A percentile compares a stretch with the other conserved stretches of the same genome.
Evolutionary conservation across 2,888 invertebrate species (phyloP).

Genomic region (Acanthosepion pharaonis): DNA sequence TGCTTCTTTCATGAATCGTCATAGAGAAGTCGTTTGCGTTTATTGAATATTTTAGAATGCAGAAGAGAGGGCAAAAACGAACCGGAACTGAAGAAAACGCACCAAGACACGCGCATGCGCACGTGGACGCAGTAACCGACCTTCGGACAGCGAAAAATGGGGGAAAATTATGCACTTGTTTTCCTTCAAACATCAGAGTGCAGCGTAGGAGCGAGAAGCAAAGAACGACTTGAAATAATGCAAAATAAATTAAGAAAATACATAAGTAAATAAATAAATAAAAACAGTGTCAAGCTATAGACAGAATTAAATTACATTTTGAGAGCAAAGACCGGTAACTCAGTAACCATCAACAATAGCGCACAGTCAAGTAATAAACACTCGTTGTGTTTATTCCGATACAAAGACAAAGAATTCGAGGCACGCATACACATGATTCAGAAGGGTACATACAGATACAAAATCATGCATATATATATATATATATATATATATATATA

Average conservation of each 20-base stretch:
- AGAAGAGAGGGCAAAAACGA: not conserved
- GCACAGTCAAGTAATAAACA: not conserved
- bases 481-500: no score
- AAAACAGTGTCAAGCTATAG: not conserved
- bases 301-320: not conserved
- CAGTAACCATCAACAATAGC: not conserved
- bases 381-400: not conserved
- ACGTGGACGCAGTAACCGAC: not conserved
- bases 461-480: no score
- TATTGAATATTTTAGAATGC: not conserved
- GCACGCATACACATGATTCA: not conserved
- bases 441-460: not conserved
- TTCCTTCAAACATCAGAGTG: not conserved
- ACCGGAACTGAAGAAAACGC: not conserved
- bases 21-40: not conserved
- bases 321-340: not conserved
- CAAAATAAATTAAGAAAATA: not conserved
- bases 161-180: not conserved
- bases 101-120: not conserved
- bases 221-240: not conserved
- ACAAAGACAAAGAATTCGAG: not conserved
- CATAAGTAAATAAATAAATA: not conserved
- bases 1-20: not conserved
- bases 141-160: not conserved
- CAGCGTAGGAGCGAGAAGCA: not conserved